Conservation (phyloP, 2,888 invertebrate species). For the Caenorhabditis imperialis region DNA sequence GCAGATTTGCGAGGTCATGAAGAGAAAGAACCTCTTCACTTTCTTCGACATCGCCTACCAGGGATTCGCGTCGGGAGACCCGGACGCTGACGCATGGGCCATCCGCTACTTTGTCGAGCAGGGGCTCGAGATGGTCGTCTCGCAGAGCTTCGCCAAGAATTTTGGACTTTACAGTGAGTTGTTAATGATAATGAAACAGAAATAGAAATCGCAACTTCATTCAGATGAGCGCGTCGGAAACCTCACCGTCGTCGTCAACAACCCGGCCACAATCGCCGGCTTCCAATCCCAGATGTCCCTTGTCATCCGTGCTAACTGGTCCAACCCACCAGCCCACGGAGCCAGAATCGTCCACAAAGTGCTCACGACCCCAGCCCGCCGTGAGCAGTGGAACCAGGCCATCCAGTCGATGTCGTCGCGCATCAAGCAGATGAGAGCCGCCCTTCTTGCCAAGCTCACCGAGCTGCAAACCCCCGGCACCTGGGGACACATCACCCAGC, state of each 20-base stretch:
- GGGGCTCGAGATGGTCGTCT: constrained; percentile 91
- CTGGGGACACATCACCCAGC: constrained; percentile 93
- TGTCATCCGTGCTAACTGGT: constrained; percentile 80
- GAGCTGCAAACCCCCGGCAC: constrained; percentile 85
- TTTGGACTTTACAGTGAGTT: constrained; percentile 95
- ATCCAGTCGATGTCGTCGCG: constrained; percentile 86
- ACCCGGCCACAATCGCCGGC: constrained; percentile 82
- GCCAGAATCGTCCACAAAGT: constrained; percentile 90
- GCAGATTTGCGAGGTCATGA: constrained; percentile 88
- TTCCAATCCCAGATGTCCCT: constrained; percentile 82
- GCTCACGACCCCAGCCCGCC: constrained; percentile 85
- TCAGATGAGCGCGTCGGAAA: constrained; percentile 95
- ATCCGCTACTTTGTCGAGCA: constrained; percentile 86
- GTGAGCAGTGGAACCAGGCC: constrained; percentile 85
- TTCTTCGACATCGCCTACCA: constrained; percentile 80
- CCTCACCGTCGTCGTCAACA: constrained; percentile 86
- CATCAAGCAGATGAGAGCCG: constrained; percentile 89
- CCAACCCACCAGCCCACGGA: constrained; percentile 97
- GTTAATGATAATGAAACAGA: not conserved
- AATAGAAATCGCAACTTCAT: constrained; percentile 42
- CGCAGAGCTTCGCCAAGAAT: constrained; percentile 99
- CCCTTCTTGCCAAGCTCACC: constrained; percentile 85
- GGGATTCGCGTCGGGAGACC: constrained; percentile 95
- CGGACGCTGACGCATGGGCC: constrained; percentile 92
- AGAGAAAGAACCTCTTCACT: constrained; percentile 78